Conservation (phyloP, 2,888 invertebrate species). For the Calephelis perditalis region DNA sequence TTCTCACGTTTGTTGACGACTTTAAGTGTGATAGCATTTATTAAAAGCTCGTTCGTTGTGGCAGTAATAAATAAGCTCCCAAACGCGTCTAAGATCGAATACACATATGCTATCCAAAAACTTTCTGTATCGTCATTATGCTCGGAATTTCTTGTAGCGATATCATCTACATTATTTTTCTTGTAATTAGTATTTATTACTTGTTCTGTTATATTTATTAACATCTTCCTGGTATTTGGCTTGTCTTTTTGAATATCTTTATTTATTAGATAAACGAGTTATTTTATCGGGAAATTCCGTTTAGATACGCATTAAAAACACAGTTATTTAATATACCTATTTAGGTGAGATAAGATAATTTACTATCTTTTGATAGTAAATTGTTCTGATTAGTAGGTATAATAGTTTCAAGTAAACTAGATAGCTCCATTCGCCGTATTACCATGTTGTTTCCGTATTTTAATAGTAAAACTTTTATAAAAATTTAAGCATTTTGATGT, state of each 20-base stretch:
- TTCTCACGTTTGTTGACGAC: conserved; percentile 77
- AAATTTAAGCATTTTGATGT: too few species aligned
- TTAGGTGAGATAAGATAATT: not conserved
- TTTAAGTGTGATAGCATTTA: conserved; percentile 68
- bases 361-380: not conserved
- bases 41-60: conserved; percentile 48
- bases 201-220: conserved; percentile 41
- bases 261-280: conserved; percentile 11
- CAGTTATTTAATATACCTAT: not conserved
- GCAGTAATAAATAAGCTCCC: conserved; percentile 70
- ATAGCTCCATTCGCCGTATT: too few species aligned
- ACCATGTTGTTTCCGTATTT: too few species aligned
- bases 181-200: conserved; percentile 77
- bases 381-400: not conserved
- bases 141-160: conserved; percentile 59
- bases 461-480: too few species aligned
- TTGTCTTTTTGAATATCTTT: conserved; percentile 22
- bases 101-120: conserved; percentile 36
- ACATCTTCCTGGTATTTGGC: conserved; percentile 25
- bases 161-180: conserved; percentile 70
- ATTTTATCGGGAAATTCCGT: conserved; percentile 6
- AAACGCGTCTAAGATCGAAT: conserved; percentile 60
- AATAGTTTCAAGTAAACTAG: not conserved
- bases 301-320: not conserved
- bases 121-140: conserved; percentile 38